Percentiles rank a stretch among this genome's conserved stretches.
phyloP scores from a whole-genome alignment of 2,888 invertebrate species.

The Cheilosia soror region DNA sequence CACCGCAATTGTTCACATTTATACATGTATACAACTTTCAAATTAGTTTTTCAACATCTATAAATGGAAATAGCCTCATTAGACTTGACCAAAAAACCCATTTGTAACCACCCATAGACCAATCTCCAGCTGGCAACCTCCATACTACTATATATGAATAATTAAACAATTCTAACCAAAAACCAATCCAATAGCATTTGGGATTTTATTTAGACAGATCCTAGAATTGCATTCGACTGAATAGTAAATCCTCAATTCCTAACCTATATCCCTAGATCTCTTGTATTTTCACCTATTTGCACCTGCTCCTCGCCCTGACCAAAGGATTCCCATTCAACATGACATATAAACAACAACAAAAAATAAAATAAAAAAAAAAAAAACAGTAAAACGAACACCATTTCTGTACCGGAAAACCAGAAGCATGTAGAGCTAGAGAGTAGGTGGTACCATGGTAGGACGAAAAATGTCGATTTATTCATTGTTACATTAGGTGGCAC shows the following conservation, averaged over 20 bases:
- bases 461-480: constrained; percentile 72
- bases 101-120: constrained; percentile 10
- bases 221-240: constrained; percentile 69
- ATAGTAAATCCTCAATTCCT: constrained; percentile 60
- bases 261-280: constrained; percentile 69
- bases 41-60: background rate
- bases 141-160: constrained; percentile 15
- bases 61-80: constrained; percentile 37
- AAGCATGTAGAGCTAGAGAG: background rate
- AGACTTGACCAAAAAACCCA: constrained; percentile 23
- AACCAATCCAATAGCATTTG: constrained; percentile 57
- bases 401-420: constrained; percentile 23
- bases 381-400: constrained; percentile 13
- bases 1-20: background rate
- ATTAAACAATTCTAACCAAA: constrained; percentile 43
- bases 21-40: background rate
- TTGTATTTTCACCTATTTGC: constrained; percentile 51
- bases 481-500: constrained; percentile 73
- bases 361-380: background rate
- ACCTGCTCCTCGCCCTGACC: constrained; percentile 32
- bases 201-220: constrained; percentile 57
- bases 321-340: constrained; percentile 39
- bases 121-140: too few species aligned
- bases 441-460: background rate
- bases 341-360: constrained; percentile 29